Evolutionary conservation across 2,113 vertebrate genomes (phyloP).

Genomic region (Spea bombifrons): DNA sequence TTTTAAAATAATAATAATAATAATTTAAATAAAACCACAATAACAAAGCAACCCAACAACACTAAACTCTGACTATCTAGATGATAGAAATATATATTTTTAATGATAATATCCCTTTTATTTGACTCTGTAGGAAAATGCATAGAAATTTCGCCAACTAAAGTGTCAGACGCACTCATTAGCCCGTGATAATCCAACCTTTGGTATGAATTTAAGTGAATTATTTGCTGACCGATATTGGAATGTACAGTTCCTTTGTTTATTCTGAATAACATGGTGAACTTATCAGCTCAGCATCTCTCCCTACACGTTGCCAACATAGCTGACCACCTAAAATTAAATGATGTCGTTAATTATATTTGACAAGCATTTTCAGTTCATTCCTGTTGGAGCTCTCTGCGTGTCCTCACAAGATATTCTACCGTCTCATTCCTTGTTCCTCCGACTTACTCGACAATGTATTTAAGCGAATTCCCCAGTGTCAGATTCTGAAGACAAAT

Average conservation of each 20-base stretch:
- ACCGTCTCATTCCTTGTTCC: too few species aligned
- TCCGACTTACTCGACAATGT: neutral
- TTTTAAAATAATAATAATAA: too few species aligned
- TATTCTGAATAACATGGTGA: too few species aligned
- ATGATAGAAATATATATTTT: too few species aligned
- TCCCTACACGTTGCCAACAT: neutral
- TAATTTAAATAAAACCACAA: too few species aligned
- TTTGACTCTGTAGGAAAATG: too few species aligned
- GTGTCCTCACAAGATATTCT: neutral
- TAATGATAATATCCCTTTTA: too few species aligned
- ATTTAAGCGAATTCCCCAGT: constrained; percentile 7
- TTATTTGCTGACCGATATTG: neutral
- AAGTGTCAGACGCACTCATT: too few species aligned
- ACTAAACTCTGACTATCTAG: too few species aligned
- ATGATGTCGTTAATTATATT: neutral
- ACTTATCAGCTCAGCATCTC: neutral
- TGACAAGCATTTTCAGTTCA: neutral
- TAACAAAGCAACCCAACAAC: too few species aligned
- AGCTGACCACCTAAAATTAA: neutral
- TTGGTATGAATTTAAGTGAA: neutral
- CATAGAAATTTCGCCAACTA: too few species aligned
- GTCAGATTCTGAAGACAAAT: neutral
- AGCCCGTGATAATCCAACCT: too few species aligned
- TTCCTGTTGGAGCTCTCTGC: neutral
- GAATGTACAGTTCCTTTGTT: neutral